phyloP scores from a whole-genome alignment of 53 echinoderm and acorn worm genomes.

The Patiria pectinifera region DNA sequence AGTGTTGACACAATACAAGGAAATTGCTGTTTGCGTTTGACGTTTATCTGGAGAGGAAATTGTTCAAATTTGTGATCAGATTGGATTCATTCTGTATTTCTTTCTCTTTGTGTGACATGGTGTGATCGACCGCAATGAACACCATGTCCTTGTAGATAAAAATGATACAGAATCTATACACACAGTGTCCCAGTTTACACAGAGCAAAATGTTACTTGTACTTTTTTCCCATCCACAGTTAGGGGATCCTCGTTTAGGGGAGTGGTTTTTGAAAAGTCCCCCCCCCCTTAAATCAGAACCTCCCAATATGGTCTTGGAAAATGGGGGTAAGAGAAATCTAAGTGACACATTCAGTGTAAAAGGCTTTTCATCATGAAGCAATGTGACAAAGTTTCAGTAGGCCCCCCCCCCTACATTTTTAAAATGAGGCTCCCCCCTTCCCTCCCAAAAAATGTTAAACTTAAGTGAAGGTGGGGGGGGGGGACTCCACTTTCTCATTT shows the following conservation, averaged over 20 bases:
- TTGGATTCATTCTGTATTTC: slow-evolving; percentile 3
- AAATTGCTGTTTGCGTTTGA: not conserved
- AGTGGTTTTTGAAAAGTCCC: not conserved
- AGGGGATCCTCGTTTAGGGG: not conserved
- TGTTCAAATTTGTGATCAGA: slow-evolving; percentile 22
- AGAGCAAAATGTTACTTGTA: no score
- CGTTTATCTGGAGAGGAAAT: slow-evolving; percentile 17
- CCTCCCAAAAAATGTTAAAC: no score
- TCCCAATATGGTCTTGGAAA: not conserved
- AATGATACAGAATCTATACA: not conserved
- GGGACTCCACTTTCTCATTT: not conserved
- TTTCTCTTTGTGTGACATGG: not conserved
- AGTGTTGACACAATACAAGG: not conserved
- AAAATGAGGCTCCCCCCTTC: no score
- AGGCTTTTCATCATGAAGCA: no score
- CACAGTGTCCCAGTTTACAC: not conserved
- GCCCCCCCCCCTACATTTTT: no score
- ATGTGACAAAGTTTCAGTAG: no score
- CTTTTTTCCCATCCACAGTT: not conserved
- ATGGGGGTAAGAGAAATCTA: not conserved
- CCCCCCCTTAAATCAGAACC: not conserved
- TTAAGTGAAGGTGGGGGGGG: no score
- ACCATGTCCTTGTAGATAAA: no score
- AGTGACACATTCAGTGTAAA: no score
- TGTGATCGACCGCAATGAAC: not conserved